Evolutionary conservation across 92 coral and sea anemone species (phyloP), one percentile per base, ranked within the genome.

Genomic region (Muricea muricata): DNA sequence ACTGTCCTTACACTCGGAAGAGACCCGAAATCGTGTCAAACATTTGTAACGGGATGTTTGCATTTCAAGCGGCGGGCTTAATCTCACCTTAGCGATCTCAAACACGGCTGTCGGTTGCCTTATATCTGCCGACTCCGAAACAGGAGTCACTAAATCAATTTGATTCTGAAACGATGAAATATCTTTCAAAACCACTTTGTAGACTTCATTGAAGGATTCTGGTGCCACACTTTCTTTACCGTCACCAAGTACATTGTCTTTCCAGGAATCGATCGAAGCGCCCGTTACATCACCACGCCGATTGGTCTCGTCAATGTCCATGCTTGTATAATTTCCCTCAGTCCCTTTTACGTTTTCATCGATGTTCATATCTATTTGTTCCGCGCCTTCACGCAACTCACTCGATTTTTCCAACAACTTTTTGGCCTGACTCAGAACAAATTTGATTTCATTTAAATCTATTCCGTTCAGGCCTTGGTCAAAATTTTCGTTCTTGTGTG

Each of bases 371-470:
- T 25, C 35, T 28, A 25, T 28, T 6, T 20, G n/a, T 10, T 26
- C 30, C 35, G 12, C 70, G n/a, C 37, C 23, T 10, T 13, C 17
- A 63, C 70, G 8, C 12, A 28, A 30, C 39, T 63, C n/a, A n/a
- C 30, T 32, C 0, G 70, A 25, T 26, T 74, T 41, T 41, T 50
- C 67, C n/a, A 76, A 57, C 28, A 78, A 25, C 32, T 58, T 56
- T 21, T 57, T 78, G 11, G 70, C 83, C 70, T 57, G 30, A 21
- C 18, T 24, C 21, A 78, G 31, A 33, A 57, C 70, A 4, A 25
- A 45, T 18, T 20, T 50, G 47, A 52, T 52, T 29, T 76, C 81
- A 8, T 48, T 35, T 4, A 76, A 76, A 55, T 76, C 67, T 10
- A 76, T 52, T 30, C 37, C 48, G 47, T 48, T 25, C 66, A 30